Conservation (phyloP, 2,113 vertebrate species). For the Xiphophorus maculatus region DNA sequence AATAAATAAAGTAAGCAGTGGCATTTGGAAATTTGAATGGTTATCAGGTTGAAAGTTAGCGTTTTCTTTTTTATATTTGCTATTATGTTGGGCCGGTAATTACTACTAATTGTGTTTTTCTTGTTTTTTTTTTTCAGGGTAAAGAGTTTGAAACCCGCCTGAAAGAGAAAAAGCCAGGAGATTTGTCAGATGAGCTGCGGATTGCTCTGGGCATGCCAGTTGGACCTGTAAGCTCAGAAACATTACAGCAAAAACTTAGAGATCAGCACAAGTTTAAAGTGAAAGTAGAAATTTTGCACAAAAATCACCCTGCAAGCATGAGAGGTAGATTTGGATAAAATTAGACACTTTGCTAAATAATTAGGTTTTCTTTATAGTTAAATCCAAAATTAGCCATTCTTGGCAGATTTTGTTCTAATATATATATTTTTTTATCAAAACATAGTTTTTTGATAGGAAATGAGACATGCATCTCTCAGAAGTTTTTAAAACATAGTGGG, state of each 20-base stretch:
- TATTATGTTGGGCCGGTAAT: background rate
- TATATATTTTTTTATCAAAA: too few relatives aligned
- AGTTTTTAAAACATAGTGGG: too few relatives aligned
- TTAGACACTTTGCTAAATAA: too few relatives aligned
- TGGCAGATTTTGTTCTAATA: too few relatives aligned
- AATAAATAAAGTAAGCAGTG: too few relatives aligned
- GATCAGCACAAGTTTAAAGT: background rate
- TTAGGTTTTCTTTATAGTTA: too few relatives aligned
- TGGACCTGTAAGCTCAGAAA: slow-evolving; percentile 82
- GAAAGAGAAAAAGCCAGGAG: slow-evolving; percentile 95
- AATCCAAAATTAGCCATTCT: too few relatives aligned
- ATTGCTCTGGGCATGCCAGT: slow-evolving; percentile 93
- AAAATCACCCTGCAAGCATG: background rate
- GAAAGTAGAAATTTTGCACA: background rate
- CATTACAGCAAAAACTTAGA: background rate
- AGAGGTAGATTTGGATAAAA: too few relatives aligned
- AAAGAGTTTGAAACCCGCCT: slow-evolving; percentile 94
- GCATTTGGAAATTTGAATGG: too few relatives aligned
- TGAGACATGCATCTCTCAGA: too few relatives aligned
- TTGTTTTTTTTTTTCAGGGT: slow-evolving; percentile 75
- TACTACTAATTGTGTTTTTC: background rate
- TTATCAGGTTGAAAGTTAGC: too few relatives aligned
- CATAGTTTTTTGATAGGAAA: too few relatives aligned
- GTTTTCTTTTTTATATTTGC: background rate
- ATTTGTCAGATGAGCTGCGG: slow-evolving; percentile 90